A percentile compares a stretch with the other conserved stretches of the same genome.
Evolutionary conservation across 2,797 vertebrate genomes (phyloP).

Genomic region (Lycodopsis pacificus): DNA sequence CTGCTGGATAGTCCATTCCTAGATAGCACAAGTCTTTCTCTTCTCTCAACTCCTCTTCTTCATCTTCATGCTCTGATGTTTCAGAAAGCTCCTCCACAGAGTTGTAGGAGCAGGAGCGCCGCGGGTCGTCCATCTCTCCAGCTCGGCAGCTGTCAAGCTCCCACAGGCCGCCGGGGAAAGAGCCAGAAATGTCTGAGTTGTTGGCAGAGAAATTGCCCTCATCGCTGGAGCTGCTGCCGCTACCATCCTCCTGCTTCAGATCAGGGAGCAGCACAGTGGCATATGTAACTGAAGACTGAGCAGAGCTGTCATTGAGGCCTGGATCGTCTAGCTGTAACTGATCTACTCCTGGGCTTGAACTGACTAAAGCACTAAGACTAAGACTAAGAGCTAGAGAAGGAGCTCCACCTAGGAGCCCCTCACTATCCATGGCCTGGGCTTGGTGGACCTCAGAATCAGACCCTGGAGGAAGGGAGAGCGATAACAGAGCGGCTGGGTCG

Average conservation of each 20-base stretch:
- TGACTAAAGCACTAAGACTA: slow-evolving; percentile 13
- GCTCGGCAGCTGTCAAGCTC: slow-evolving; percentile 77
- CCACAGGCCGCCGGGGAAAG: slow-evolving; percentile 83
- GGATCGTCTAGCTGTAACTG: slow-evolving; percentile 16
- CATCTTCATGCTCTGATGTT: slow-evolving; percentile 82
- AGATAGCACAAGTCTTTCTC: slow-evolving; percentile 85
- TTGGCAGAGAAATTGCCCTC: slow-evolving; percentile 83
- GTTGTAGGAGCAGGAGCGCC: slow-evolving; percentile 80
- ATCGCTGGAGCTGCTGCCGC: slow-evolving; percentile 77
- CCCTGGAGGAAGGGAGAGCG: slow-evolving; percentile 16
- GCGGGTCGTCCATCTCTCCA: slow-evolving; percentile 70
- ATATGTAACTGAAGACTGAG: slow-evolving; percentile 85
- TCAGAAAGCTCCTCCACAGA: slow-evolving; percentile 90
- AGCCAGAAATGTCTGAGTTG: slow-evolving; percentile 82
- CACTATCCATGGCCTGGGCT: slow-evolving; percentile 39
- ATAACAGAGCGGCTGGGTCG: slow-evolving; percentile 21
- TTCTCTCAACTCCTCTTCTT: slow-evolving; percentile 48
- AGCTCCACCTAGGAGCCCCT: slow-evolving; percentile 45
- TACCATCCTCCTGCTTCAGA: slow-evolving; percentile 58
- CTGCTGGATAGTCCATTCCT: slow-evolving; percentile 73
- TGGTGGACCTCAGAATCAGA: slow-evolving; percentile 21
- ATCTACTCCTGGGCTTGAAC: slow-evolving; percentile 5
- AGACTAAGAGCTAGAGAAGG: slow-evolving; percentile 41
- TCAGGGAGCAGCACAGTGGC: slow-evolving; percentile 80
- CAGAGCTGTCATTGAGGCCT: slow-evolving; percentile 48